Base-by-base conservation (phyloP, 2,113 vertebrate genomes). In the Hirundichthys speculiger region DNA sequence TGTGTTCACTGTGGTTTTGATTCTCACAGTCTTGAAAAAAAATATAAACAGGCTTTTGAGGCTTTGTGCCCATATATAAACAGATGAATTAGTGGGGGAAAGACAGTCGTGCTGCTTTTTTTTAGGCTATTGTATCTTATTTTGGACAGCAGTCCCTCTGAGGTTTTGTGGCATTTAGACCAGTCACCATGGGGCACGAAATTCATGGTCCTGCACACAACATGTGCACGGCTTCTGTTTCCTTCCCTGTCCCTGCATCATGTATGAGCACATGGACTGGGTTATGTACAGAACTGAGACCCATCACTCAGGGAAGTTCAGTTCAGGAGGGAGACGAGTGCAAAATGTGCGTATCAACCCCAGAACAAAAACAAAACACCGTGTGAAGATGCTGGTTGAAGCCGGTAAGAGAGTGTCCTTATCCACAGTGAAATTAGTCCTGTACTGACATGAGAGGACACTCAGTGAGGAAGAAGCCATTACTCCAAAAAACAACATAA, bases 261-360 rank as follows among this genome's bases (percentile, higher is more conserved):
- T 30, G 12, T 39, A 19, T 19, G 13, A 3, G 5, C 46, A 40
- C 34, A 62, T 1, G 16, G 18, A 20, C 21, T n/a, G 0, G 42
- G 7, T 39, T 48, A 48, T 66, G n/a, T n/a, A n/a, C n/a, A 60
- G 65, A 76, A 75, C 40, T 58, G 55, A 78, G 40, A 66, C 27
- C 25, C 24, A 50, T 84, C 73, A 73, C 56, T 80, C 42, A 21
- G 46, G 19, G 38, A 52, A 72, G 55, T 75, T 79, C 79, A 75
- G 66, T 27, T 4, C 3, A n/a, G n/a, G n/a, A n/a, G n/a, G n/a
- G n/a, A n/a, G n/a, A n/a, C n/a, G n/a, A n/a, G n/a, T n/a, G n/a
- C n/a, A n/a, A n/a, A n/a, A n/a, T n/a, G 8, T 27, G 27, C 27
- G 71, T 75, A 83, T 84, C 84, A 89, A 88, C 87, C 84, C n/a